Evolutionary conservation across 1,140 invertebrate genomes (phyloP), one percentile per base, ranked within the genome.

Genomic region (Chironomus tepperi): DNA sequence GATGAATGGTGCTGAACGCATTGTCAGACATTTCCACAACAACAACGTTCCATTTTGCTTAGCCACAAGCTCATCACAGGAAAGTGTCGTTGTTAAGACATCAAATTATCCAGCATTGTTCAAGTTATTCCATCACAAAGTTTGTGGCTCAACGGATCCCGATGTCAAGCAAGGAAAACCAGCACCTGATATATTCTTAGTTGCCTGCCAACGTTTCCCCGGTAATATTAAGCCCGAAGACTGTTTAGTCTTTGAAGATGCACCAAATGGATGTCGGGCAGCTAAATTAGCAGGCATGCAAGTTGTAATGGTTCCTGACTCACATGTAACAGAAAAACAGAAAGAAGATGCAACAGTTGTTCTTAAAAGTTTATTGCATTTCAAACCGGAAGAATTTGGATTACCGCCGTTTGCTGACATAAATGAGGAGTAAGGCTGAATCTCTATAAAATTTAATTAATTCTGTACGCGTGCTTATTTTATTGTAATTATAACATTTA

Each of bases 221-320:
- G 83, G 84, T 65, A 82, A 80, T 74, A 85, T 87, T 3, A n/a
- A 57, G 43, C 75, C 76, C 9, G 75, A 75, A 1, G 76, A 84
- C 79, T 83, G 91, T 77, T 83, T 96, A 34, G 93, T 95, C 0
- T 93, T 96, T 81, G 94, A 97, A 84, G 94, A 96, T 84, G 91
- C 94, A 2, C 86, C 91, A 12, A 95, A 95, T 83, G 94, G 94
- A 8, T 90, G 94, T 7, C 82, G 84, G 78, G 91, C 90, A 21
- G 92, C 88, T 0, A 78, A 86, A 18, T 85, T 85, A 73, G 94
- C 94, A 34, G 91, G 91, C 42, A 95, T 95, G 93, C 91, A 92
- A 81, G 89, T 89, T 0, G 88, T 94, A 0, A 91, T 94, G 89
- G 87, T 95, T 42, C 92, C 93, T 12, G 89, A 92, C 78, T 77